Percentiles rank a stretch among this genome's conserved stretches.
These are phyloP conservation scores for Uloborus plumipes DNA, from an alignment of 2,888 invertebrate species.

Conservation along the genomic window DNA sequence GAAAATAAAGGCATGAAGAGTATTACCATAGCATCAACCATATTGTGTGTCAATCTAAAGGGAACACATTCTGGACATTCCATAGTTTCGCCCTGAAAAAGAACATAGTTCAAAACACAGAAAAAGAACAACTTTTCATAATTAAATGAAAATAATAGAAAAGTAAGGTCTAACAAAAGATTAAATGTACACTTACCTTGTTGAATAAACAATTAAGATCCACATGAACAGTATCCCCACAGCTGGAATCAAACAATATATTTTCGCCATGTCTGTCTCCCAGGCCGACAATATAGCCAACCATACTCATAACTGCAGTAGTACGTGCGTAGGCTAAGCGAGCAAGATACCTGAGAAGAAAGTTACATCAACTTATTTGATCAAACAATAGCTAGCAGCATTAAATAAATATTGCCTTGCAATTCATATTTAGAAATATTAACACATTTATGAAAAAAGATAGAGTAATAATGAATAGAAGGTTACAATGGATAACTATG, in stretches of 20 bases:
- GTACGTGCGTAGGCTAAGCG: conserved; percentile 91
- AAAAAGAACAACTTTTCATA: too few species aligned
- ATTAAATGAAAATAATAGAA: too few species aligned
- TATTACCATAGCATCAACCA: conserved; percentile 93
- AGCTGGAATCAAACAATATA: conserved; percentile 90
- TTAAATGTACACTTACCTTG: conserved; percentile 75
- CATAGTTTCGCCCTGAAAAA: conserved; percentile 81
- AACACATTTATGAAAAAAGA: too few species aligned
- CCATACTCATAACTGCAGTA: conserved; percentile 97
- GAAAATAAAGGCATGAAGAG: background rate
- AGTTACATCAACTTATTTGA: background rate
- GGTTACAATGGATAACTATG: too few species aligned
- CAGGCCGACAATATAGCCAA: conserved; percentile 91
- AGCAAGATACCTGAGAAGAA: conserved; percentile 83
- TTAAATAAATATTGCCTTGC: too few species aligned
- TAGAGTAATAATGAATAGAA: too few species aligned
- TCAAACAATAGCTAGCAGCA: too few species aligned
- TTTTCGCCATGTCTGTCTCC: conserved; percentile 98
- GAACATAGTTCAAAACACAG: background rate
- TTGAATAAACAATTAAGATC: conserved; percentile 99
- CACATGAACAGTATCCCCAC: conserved; percentile 95
- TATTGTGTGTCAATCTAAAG: conserved; percentile 97
- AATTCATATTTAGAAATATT: too few species aligned
- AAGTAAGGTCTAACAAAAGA: too few species aligned
- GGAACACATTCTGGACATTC: conserved; percentile 91